Percentiles rank a stretch among this genome's conserved stretches.
phyloP scores from a whole-genome alignment of 2,797 vertebrate species.

The Platyrinchus mystaceus region DNA sequence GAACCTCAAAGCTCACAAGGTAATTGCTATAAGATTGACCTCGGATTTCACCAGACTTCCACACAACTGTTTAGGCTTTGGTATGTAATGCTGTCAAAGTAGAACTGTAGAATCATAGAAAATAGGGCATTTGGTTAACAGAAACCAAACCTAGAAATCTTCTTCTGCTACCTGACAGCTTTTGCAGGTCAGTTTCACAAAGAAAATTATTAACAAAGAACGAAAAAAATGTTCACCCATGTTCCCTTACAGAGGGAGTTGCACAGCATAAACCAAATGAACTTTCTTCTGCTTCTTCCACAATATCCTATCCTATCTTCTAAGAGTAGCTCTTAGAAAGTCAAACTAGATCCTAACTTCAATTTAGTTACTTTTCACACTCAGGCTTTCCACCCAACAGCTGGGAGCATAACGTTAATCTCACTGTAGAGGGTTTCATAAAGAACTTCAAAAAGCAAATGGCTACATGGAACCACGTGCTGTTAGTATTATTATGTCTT shows the following conservation, averaged over 20 bases:
- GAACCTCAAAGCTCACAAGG: not conserved
- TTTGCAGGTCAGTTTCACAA: not conserved
- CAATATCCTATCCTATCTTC: not conserved
- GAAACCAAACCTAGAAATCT: not conserved
- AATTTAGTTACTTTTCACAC: not conserved
- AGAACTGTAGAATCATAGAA: not conserved
- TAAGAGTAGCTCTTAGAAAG: not conserved
- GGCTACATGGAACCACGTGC: not conserved
- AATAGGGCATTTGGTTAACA: not conserved
- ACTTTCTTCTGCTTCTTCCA: not conserved
- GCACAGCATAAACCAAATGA: not conserved
- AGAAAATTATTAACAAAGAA: not conserved
- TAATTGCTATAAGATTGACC: not conserved
- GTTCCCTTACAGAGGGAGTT: not conserved
- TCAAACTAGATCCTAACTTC: not conserved
- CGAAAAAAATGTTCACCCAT: not conserved
- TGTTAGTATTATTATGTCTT: not conserved
- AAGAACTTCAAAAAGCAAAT: not conserved
- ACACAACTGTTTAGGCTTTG: not conserved
- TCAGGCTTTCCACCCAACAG: not conserved
- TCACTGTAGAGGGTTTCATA: not conserved
- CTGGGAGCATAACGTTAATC: not conserved
- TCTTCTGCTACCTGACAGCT: not conserved
- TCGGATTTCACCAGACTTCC: not conserved
- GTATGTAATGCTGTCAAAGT: not conserved